phyloP scores from a whole-genome alignment of 2,888 invertebrate species.

The Cephonodes hylas region DNA sequence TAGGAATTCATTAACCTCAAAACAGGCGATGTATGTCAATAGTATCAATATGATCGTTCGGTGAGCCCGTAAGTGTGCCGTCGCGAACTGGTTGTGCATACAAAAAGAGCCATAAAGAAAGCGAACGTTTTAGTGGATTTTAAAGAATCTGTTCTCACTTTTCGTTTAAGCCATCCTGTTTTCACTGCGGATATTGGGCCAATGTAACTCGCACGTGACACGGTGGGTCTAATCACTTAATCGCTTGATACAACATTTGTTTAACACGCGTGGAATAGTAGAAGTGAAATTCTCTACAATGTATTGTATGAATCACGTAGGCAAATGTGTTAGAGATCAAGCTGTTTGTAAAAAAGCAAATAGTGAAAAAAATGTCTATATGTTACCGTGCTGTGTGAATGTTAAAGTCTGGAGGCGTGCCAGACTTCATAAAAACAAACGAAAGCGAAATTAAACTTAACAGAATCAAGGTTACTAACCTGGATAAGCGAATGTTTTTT shows the following conservation, averaged over 20 bases:
- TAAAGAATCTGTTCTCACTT: constrained; percentile 29
- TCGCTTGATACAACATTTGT: constrained; percentile 6
- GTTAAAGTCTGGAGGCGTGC: neutral
- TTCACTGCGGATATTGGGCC: constrained; percentile 19
- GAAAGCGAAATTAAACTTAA: neutral
- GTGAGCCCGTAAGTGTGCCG: constrained; percentile 42
- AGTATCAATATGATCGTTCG: constrained; percentile 10
- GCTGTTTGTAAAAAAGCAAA: no score
- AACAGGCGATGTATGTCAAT: constrained; percentile 34
- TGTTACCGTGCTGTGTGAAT: neutral
- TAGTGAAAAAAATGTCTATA: neutral
- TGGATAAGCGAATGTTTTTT: neutral
- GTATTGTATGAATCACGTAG: no score
- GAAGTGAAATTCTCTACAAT: neutral
- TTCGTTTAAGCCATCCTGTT: constrained; percentile 29
- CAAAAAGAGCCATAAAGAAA: constrained; percentile 60
- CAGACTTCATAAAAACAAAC: neutral
- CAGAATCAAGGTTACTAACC: neutral
- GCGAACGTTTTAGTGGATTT: constrained; percentile 48
- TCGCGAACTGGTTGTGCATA: constrained; percentile 51
- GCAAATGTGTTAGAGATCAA: no score
- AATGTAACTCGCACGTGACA: constrained; percentile 16
- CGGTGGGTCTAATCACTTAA: neutral
- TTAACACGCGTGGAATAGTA: neutral
- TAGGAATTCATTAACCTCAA: constrained; percentile 5